Percentiles rank a stretch among this genome's conserved stretches.
phyloP scores from a whole-genome alignment of 2,797 vertebrate genomes.

The Chaenodraco wilsoni region DNA sequence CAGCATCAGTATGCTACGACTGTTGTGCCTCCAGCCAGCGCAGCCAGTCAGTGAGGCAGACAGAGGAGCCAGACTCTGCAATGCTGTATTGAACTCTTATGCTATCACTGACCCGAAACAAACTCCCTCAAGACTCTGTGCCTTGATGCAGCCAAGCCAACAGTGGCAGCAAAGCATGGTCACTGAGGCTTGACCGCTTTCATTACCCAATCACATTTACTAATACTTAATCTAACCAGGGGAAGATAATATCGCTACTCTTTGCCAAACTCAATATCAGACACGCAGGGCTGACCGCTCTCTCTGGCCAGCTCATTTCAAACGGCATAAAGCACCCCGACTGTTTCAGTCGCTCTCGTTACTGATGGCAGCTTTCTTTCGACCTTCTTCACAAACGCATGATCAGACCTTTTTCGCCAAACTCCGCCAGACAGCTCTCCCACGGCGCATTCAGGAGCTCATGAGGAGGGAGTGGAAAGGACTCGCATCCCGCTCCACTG shows the following conservation, averaged over 20 bases:
- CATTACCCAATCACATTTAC: conserved; percentile 72
- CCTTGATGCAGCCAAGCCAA: conserved; percentile 55
- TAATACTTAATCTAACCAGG: conserved; percentile 67
- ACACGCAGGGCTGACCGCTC: conserved; percentile 33
- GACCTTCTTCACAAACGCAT: conserved; percentile 27
- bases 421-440: conserved; percentile 18
- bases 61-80: conserved; percentile 69
- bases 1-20: conserved; percentile 62
- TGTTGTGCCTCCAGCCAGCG: conserved; percentile 50
- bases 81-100: conserved; percentile 71
- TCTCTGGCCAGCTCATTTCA: conserved; percentile 32
- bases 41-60: conserved; percentile 63
- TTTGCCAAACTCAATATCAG: conserved; percentile 63
- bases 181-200: conserved; percentile 71
- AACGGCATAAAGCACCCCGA: conserved; percentile 10
- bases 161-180: conserved; percentile 58
- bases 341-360: background rate
- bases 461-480: conserved; percentile 23
- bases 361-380: conserved; percentile 11
- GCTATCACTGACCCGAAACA: conserved; percentile 77
- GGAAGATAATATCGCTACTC: conserved; percentile 58
- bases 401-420: conserved; percentile 18
- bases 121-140: conserved; percentile 69
- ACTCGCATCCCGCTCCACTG: conserved; percentile 40
- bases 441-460: conserved; percentile 17